phyloP scores from a whole-genome alignment of 2,797 vertebrate genomes.

The Alca torda region DNA sequence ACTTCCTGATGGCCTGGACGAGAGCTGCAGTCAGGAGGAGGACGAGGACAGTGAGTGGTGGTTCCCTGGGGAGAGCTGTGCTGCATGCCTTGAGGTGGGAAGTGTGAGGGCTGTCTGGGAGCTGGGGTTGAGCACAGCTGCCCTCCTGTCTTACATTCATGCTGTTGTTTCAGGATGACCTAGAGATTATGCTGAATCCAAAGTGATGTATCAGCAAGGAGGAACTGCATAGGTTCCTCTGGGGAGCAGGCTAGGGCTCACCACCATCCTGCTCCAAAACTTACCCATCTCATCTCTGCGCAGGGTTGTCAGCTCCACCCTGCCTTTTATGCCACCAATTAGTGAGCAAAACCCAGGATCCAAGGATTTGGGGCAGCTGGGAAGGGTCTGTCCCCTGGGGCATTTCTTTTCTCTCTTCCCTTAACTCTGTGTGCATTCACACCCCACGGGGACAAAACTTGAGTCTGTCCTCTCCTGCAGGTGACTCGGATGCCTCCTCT shows the following conservation, averaged over 20 bases:
- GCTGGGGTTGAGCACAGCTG: background rate
- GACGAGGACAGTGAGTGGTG: slow-evolving; percentile 72
- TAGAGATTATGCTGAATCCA: background rate
- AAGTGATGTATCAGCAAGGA: background rate
- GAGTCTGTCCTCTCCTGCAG: slow-evolving; percentile 15
- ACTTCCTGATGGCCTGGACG: slow-evolving; percentile 82
- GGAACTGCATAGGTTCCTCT: background rate
- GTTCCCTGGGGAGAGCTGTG: background rate
- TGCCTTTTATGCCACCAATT: background rate
- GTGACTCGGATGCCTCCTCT: slow-evolving; percentile 28
- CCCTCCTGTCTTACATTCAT: background rate
- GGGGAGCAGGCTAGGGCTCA: background rate
- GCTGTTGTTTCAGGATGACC: background rate
- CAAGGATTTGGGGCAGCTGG: background rate
- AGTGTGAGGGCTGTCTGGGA: background rate
- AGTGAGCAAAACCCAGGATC: background rate
- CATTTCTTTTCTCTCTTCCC: background rate
- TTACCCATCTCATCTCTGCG: background rate
- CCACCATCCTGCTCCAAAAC: background rate
- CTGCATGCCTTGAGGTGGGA: background rate
- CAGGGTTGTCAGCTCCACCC: background rate
- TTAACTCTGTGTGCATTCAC: background rate
- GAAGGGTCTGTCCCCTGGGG: background rate
- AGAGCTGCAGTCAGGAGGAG: slow-evolving; percentile 79
- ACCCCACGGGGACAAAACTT: background rate